These are phyloP conservation scores for Melanerpes formicivorus DNA, from an alignment of 2,113 vertebrate genomes.

Conservation along the genomic window DNA sequence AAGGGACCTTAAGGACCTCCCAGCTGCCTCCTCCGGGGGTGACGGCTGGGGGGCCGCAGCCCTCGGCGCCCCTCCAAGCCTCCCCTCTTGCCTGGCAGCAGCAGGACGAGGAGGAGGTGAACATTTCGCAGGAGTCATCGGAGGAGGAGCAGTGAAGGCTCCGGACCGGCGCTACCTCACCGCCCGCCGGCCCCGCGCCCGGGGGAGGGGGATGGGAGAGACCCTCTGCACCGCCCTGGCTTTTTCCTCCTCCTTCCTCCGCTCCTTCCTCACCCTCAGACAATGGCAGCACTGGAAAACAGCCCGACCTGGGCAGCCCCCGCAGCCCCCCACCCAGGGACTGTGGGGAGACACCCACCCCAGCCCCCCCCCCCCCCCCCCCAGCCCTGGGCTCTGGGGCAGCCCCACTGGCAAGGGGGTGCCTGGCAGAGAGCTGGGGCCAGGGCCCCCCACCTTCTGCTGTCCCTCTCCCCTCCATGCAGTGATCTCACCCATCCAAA, in stretches of 20 bases:
- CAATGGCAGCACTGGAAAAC: conserved; percentile 60
- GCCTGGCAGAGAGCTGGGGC: neutral
- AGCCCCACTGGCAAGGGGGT: neutral
- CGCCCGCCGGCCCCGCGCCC: conserved; percentile 77
- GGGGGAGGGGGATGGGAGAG: conserved; percentile 18
- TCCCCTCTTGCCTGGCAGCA: conserved; percentile 72
- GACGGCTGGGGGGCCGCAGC: accelerated
- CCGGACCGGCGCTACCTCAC: conserved; percentile 83
- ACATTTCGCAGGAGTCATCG: conserved; percentile 92
- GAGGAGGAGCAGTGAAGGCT: conserved; percentile 92
- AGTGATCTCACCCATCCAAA: neutral
- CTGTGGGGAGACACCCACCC: neutral
- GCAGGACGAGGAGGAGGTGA: conserved; percentile 87
- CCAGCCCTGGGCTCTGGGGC: neutral
- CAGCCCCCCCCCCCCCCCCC: neutral
- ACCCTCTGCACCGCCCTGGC: neutral
- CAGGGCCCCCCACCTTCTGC: neutral
- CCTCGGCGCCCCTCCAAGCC: neutral
- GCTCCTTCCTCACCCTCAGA: conserved; percentile 43
- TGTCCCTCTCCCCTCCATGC: neutral
- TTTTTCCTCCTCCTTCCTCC: conserved; percentile 11
- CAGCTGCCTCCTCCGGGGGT: neutral
- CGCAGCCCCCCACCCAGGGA: neutral
- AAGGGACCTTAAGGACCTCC: too few relatives aligned
- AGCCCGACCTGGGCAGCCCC: neutral